Evolutionary conservation across 2,113 vertebrate genomes (phyloP).

Genomic region (Gymnocephalus cernua): DNA sequence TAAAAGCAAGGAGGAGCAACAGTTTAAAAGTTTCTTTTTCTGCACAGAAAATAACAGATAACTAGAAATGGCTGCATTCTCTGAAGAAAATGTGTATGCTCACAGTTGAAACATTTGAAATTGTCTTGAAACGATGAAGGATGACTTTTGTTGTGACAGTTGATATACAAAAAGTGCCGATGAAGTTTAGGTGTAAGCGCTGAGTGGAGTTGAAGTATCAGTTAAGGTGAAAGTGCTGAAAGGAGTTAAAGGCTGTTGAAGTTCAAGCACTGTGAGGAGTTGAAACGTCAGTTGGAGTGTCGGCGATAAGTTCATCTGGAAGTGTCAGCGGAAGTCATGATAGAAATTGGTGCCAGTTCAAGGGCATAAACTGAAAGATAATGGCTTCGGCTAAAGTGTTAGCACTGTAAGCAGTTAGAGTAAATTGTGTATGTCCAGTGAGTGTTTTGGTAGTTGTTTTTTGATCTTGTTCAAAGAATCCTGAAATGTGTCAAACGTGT

Average conservation of each 20-base stretch:
- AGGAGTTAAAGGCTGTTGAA: background rate
- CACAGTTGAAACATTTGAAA: background rate
- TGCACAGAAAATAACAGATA: background rate
- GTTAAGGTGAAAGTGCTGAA: background rate
- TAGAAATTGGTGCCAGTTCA: background rate
- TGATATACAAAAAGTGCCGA: background rate
- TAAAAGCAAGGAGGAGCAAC: background rate
- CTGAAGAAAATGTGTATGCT: background rate
- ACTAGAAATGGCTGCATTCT: background rate
- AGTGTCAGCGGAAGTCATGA: conserved; percentile 1
- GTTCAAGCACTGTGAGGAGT: background rate
- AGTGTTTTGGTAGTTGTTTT: background rate
- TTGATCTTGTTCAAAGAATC: background rate
- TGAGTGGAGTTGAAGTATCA: background rate
- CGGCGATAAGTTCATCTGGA: background rate
- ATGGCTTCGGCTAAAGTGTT: background rate
- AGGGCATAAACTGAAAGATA: background rate
- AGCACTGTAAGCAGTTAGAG: background rate
- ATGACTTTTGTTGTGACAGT: background rate
- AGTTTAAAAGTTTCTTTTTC: background rate
- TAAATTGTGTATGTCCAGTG: background rate
- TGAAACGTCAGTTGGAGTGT: background rate
- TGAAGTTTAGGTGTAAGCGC: background rate
- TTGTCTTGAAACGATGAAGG: background rate
- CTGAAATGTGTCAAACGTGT: background rate